Evolutionary conservation across 2,888 invertebrate genomes (phyloP).

Genomic region (Cecidostiba fungosa): DNA sequence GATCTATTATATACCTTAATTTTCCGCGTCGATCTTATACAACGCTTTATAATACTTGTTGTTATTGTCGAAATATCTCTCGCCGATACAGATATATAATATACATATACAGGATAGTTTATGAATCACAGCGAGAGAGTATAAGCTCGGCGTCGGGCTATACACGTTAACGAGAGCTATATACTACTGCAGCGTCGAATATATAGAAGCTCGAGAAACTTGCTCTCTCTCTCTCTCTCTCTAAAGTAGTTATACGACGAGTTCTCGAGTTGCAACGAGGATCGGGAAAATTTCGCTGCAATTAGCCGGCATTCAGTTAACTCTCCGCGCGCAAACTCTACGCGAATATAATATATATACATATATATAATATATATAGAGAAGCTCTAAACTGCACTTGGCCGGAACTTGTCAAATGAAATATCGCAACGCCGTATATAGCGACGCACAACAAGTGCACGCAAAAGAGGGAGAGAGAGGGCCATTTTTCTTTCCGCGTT

Average conservation of each 20-base stretch:
- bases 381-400: not conserved
- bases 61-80: not conserved
- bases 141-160: not conserved
- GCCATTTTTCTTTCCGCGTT: not conserved
- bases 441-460: no score
- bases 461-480: no score
- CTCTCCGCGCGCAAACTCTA: not conserved
- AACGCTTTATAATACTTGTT: no score
- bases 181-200: not conserved
- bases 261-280: not conserved
- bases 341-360: not conserved
- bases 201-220: not conserved
- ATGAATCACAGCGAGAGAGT: not conserved
- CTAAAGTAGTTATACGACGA: not conserved
- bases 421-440: not conserved
- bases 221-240: not conserved
- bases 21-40: no score
- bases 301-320: constrained; percentile 3
- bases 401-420: not conserved
- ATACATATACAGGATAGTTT: not conserved
- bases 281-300: constrained; percentile 12
- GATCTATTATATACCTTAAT: not conserved
- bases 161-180: not conserved
- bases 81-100: not conserved
- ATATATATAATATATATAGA: not conserved